Conservation (phyloP, 2,113 vertebrate genomes). For the Cheirogaleus medius region DNA sequence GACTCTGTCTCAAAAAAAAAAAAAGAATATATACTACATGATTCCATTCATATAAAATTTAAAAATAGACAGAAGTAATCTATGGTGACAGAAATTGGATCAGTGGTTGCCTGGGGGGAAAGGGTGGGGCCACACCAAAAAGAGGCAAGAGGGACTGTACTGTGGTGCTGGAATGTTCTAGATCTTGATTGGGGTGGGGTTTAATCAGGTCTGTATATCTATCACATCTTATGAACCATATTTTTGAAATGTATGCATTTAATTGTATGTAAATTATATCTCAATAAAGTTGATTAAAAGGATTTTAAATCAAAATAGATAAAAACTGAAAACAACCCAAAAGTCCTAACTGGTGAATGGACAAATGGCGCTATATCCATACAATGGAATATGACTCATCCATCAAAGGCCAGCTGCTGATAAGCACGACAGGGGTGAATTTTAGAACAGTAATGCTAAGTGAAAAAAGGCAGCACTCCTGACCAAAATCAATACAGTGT, state of each 20-base stretch:
- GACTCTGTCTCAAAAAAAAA: background rate
- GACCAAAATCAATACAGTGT: background rate
- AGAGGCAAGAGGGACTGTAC: background rate
- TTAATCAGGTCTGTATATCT: background rate
- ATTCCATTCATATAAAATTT: background rate
- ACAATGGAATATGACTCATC: background rate
- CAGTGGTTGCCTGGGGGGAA: background rate
- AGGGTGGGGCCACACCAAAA: background rate
- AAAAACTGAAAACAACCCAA: background rate
- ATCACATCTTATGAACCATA: background rate
- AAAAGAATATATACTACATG: background rate
- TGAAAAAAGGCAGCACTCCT: background rate
- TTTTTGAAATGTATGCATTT: background rate
- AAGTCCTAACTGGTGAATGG: background rate
- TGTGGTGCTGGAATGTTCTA: background rate
- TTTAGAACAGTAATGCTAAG: background rate
- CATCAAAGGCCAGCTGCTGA: background rate
- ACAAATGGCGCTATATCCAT: background rate
- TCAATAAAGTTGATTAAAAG: background rate
- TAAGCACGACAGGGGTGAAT: background rate
- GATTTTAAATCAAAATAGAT: background rate
- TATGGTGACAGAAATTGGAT: background rate
- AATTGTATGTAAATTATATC: background rate
- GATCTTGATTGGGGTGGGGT: background rate
- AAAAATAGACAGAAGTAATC: background rate